phyloP scores from a whole-genome alignment of 2,797 vertebrate genomes.

The Cephalopachus bancanus region DNA sequence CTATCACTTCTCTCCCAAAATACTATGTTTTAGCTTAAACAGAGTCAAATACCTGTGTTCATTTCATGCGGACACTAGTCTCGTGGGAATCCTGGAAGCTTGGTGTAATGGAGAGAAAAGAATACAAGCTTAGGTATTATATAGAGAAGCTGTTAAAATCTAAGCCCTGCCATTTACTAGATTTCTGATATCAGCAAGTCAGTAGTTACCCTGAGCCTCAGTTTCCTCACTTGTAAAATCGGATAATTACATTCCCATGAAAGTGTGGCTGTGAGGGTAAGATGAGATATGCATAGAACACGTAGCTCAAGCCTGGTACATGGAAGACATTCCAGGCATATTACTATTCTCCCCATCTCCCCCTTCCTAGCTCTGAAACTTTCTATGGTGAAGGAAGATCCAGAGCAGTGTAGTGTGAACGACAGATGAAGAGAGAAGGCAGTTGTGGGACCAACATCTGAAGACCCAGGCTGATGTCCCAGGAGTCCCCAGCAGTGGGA shows the following conservation, averaged over 20 bases:
- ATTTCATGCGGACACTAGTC: neutral
- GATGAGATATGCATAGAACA: neutral
- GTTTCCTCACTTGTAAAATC: constrained; percentile 48
- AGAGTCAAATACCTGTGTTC: neutral
- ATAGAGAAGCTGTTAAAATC: neutral
- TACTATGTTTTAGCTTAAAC: neutral
- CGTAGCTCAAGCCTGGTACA: neutral
- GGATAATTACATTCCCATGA: neutral
- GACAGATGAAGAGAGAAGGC: constrained; percentile 39
- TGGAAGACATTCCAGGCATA: neutral
- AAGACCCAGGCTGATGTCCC: constrained; percentile 3
- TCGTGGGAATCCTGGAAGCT: neutral
- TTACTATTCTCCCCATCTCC: neutral
- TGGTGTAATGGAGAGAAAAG: neutral
- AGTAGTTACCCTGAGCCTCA: neutral
- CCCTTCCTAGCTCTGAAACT: constrained; percentile 6
- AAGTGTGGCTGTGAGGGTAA: neutral
- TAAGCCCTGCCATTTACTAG: neutral
- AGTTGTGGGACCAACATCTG: neutral
- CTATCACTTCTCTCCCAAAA: neutral
- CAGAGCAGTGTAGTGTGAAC: neutral
- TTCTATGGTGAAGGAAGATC: constrained; percentile 25
- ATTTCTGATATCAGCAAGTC: neutral
- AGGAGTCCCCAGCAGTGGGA: neutral
- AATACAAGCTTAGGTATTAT: neutral